These are phyloP conservation scores for Formica selysi DNA, from an alignment of 1,140 invertebrate species.

Conservation along the genomic window DNA sequence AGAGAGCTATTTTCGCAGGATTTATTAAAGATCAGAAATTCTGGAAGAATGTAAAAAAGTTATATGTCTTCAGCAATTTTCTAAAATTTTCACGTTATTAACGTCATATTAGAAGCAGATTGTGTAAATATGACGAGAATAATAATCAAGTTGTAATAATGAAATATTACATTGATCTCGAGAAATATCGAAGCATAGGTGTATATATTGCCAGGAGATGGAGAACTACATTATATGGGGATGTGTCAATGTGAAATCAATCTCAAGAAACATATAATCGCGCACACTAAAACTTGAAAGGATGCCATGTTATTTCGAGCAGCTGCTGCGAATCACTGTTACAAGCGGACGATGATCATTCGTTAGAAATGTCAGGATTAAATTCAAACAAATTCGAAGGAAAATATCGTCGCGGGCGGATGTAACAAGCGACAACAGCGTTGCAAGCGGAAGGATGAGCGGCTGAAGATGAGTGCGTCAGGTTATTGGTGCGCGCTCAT, in stretches of 20 bases:
- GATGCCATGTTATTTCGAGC: background rate
- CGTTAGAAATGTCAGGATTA: constrained; percentile 38
- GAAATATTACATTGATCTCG: background rate
- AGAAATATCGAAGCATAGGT: background rate
- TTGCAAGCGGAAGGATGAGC: constrained; percentile 49
- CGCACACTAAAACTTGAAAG: background rate
- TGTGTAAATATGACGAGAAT: background rate
- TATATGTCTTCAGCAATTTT: background rate
- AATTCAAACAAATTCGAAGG: constrained; percentile 1
- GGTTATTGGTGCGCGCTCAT: constrained; percentile 64
- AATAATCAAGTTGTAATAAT: background rate
- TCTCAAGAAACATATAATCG: constrained; percentile 27
- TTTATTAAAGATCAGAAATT: constrained; percentile 10
- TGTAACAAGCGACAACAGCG: constrained; percentile 40
- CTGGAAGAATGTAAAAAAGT: background rate
- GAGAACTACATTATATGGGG: background rate
- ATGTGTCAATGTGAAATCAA: constrained; percentile 7
- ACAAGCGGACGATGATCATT: background rate
- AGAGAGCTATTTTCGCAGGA: background rate
- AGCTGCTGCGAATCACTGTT: background rate
- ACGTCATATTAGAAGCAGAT: background rate
- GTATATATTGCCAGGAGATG: background rate
- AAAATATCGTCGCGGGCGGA: background rate
- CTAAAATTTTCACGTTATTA: background rate
- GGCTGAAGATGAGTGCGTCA: constrained; percentile 69